These are phyloP conservation scores for Solenopsis fugax DNA, from an alignment of 1,140 invertebrate genomes.

Conservation along the genomic window DNA sequence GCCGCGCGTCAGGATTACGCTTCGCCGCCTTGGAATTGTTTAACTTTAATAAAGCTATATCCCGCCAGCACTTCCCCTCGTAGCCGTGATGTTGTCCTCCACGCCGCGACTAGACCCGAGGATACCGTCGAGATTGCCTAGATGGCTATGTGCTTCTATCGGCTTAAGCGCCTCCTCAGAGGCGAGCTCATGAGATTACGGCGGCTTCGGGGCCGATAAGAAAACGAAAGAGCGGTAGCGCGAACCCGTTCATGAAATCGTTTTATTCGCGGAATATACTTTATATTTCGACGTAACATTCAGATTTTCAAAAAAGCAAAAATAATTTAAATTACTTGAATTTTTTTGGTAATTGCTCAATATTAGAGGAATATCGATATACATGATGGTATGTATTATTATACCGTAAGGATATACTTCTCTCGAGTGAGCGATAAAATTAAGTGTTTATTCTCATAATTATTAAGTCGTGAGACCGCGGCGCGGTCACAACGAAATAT, in stretches of 20 bases:
- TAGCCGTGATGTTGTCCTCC: constrained; percentile 43
- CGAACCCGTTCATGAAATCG: constrained; percentile 1
- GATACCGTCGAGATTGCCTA: constrained; percentile 57
- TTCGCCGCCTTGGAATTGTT: constrained; percentile 60
- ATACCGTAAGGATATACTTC: too few relatives aligned
- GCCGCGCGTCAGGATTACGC: constrained; percentile 59
- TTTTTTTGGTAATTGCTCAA: neutral
- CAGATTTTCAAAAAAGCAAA: neutral
- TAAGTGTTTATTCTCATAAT: constrained; percentile 40
- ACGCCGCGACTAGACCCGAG: constrained; percentile 32
- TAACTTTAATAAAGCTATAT: constrained; percentile 63
- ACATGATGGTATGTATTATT: neutral
- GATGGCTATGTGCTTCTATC: constrained; percentile 34
- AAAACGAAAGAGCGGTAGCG: constrained; percentile 7
- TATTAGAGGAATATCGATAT: neutral
- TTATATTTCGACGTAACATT: neutral
- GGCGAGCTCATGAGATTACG: constrained; percentile 46
- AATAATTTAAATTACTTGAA: constrained; percentile 9
- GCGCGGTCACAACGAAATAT: constrained; percentile 69
- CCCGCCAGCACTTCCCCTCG: constrained; percentile 16
- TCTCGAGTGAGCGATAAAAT: neutral
- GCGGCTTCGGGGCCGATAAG: neutral
- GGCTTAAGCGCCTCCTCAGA: constrained; percentile 44
- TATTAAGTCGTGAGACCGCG: constrained; percentile 42
- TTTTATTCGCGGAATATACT: neutral